phyloP scores from a whole-genome alignment of 2,113 vertebrate species.

The Toxotes chatareus region DNA sequence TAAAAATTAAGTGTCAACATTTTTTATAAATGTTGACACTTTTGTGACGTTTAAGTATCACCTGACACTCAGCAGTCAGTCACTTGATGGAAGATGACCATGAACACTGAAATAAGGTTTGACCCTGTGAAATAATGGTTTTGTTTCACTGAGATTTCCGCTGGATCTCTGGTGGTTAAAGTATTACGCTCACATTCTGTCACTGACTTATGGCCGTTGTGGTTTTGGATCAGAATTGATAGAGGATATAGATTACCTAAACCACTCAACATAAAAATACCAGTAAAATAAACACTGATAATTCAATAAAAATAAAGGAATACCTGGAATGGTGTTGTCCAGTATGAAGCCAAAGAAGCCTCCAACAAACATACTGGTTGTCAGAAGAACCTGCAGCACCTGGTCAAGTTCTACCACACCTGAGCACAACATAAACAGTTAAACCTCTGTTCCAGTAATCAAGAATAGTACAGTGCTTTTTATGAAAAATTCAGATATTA shows the following conservation, averaged over 20 bases:
- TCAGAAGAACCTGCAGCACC: conserved; percentile 93
- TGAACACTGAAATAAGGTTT: background rate
- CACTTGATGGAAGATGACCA: background rate
- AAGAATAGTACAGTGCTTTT: background rate
- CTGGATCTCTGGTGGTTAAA: background rate
- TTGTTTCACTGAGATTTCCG: background rate
- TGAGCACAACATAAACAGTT: conserved; percentile 59
- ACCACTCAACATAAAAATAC: background rate
- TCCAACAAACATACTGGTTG: conserved; percentile 96
- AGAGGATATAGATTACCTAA: background rate
- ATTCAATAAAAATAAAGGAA: background rate
- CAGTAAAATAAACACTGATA: background rate
- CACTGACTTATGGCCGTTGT: no score
- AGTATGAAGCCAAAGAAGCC: conserved; percentile 93
- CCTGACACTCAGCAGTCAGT: background rate
- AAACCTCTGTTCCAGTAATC: background rate
- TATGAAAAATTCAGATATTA: background rate
- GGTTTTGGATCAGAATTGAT: no score
- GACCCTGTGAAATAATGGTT: background rate
- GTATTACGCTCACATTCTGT: background rate
- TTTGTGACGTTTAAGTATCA: no score
- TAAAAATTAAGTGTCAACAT: no score
- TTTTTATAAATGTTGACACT: no score
- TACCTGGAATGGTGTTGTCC: conserved; percentile 97
- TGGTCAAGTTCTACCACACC: conserved; percentile 92